These are phyloP conservation scores for zebrafish (Danio rerio) DNA, from an alignment of 2,113 vertebrate genomes.

Conservation along the genomic window GRCz12tu NC_133177.1:37857501-37858000, in stretches of 20 bases:
- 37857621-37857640: conserved; percentile 6
- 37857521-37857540: too few relatives aligned
- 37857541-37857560: not conserved
- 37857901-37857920: conserved; percentile 73
- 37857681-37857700: not conserved
- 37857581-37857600: not conserved
- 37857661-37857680: not conserved
- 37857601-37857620: not conserved
- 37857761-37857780: not conserved
- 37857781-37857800: not conserved
- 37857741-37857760: not conserved
- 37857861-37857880: conserved; percentile 41
- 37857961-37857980: conserved; percentile 75
- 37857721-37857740: not conserved
- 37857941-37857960: conserved; percentile 71
- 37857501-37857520: too few relatives aligned
- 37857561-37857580: not conserved
- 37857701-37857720: not conserved
- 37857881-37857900: conserved; percentile 58
- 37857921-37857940: conserved; percentile 75
- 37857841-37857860: conserved; percentile 54
- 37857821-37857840: conserved; percentile 46
- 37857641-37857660: not conserved
- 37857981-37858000: conserved; percentile 69
- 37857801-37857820: conserved; percentile 7